These are phyloP conservation scores for Propsilocerus akamusi DNA, from an alignment of 1,140 invertebrate genomes.

Conservation along the genomic window DNA sequence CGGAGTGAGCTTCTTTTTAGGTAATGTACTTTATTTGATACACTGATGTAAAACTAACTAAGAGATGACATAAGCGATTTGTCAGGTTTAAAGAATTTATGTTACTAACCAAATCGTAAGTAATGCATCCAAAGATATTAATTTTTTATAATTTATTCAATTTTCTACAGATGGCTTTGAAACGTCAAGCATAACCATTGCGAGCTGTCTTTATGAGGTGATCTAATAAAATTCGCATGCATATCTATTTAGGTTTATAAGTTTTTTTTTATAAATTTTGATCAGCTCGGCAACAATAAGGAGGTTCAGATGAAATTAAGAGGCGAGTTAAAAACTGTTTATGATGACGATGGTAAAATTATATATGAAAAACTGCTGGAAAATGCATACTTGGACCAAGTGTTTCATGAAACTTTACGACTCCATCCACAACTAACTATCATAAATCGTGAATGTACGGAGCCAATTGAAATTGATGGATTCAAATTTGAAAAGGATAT, in stretches of 20 bases:
- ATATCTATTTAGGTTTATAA: background rate
- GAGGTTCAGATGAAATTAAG: background rate
- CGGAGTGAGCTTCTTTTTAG: constrained; percentile 12
- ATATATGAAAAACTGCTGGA: constrained; percentile 15
- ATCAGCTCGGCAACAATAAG: background rate
- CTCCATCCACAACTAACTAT: background rate
- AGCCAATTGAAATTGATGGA: constrained; percentile 7
- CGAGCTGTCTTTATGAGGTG: background rate
- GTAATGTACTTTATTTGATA: too few relatives aligned
- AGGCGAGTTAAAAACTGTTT: background rate
- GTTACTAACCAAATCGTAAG: too few relatives aligned
- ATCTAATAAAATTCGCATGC: background rate
- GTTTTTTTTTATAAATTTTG: background rate
- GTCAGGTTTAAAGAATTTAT: too few relatives aligned
- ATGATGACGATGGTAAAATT: constrained; percentile 8
- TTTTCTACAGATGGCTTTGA: background rate
- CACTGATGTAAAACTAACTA: too few relatives aligned
- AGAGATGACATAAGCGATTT: too few relatives aligned
- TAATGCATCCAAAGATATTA: too few relatives aligned
- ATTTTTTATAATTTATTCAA: too few relatives aligned
- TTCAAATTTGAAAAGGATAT: constrained; percentile 20
- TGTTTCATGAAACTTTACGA: constrained; percentile 12
- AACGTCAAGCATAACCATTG: background rate
- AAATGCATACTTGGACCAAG: constrained; percentile 18
- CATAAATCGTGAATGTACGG: constrained; percentile 5